These are phyloP conservation scores for Hippocampus kuda DNA, from an alignment of 2,797 vertebrate genomes.

Conservation along the genomic window DNA sequence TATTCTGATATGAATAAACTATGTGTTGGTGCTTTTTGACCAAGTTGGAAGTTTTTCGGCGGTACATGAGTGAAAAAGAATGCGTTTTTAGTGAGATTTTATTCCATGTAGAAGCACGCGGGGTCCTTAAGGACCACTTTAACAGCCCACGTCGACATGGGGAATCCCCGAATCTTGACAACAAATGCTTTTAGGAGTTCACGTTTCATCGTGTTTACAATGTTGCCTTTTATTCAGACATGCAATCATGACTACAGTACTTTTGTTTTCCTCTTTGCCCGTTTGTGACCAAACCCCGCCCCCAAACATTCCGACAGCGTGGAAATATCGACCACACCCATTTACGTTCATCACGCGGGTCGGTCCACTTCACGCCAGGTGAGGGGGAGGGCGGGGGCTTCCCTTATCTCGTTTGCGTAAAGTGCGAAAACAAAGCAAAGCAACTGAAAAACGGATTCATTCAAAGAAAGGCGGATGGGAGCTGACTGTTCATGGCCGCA, in stretches of 20 bases:
- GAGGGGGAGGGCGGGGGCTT: not conserved
- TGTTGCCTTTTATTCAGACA: not conserved
- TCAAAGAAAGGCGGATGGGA: too few species aligned
- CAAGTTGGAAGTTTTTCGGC: too few species aligned
- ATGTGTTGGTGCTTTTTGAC: too few species aligned
- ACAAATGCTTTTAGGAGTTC: not conserved
- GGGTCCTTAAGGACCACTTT: not conserved
- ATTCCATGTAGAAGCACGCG: conserved; percentile 4
- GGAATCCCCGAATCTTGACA: not conserved
- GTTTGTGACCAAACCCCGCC: not conserved
- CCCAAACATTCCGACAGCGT: not conserved
- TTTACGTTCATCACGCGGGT: not conserved
- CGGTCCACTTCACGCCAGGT: not conserved
- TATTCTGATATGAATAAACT: too few species aligned
- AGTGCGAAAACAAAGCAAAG: too few species aligned
- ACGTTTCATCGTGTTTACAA: not conserved
- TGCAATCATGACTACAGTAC: not conserved
- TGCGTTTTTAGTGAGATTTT: too few species aligned
- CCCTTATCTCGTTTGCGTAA: too few species aligned
- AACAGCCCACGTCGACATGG: not conserved
- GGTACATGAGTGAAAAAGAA: too few species aligned
- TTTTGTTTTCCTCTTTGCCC: not conserved
- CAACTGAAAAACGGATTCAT: too few species aligned
- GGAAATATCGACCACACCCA: not conserved
- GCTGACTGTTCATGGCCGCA: too few species aligned